A percentile compares a stretch with the other conserved stretches of the same genome.
Conservation (phyloP, 64 coral and sea anemone genomes). For the Acropora yongei region DNA sequence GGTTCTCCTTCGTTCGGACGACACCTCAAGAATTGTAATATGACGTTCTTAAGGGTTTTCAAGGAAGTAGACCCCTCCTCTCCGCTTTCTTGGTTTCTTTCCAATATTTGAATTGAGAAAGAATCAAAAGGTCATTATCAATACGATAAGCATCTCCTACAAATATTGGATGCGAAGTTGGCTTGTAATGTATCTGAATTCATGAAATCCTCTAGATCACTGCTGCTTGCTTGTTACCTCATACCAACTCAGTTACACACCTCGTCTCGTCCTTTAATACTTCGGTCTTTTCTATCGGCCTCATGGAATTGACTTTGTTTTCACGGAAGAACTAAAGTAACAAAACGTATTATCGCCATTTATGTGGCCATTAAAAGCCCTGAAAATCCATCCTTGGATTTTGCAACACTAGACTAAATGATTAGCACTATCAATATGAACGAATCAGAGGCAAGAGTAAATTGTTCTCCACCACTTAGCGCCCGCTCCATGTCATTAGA, state of each 20-base stretch:
- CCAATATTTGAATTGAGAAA: conserved; percentile 63
- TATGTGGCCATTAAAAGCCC: no score
- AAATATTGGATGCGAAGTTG: no score
- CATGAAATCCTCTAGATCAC: no score
- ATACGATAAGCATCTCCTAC: no score
- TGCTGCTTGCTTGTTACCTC: neutral
- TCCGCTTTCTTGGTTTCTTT: conserved; percentile 96
- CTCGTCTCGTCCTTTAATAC: conserved; percentile 94
- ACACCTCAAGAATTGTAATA: conserved; percentile 90
- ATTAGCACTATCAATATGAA: no score
- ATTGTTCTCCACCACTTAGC: no score
- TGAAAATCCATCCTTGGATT: no score
- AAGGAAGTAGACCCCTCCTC: conserved; percentile 83
- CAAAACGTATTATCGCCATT: no score
- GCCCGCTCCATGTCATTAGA: no score
- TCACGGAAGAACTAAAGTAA: conserved; percentile 81
- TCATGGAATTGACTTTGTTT: conserved; percentile 92
- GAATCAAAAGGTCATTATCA: neutral
- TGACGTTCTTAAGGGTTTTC: conserved; percentile 96
- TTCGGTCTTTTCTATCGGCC: conserved; percentile 90
- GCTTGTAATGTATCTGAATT: no score
- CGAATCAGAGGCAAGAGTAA: no score
- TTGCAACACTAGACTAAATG: no score
- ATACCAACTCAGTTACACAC: conserved; percentile 3
- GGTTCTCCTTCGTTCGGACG: conserved; percentile 89